Evolutionary conservation across 92 coral and sea anemone species (phyloP).

Genomic region (Virgularia gustaviana): DNA sequence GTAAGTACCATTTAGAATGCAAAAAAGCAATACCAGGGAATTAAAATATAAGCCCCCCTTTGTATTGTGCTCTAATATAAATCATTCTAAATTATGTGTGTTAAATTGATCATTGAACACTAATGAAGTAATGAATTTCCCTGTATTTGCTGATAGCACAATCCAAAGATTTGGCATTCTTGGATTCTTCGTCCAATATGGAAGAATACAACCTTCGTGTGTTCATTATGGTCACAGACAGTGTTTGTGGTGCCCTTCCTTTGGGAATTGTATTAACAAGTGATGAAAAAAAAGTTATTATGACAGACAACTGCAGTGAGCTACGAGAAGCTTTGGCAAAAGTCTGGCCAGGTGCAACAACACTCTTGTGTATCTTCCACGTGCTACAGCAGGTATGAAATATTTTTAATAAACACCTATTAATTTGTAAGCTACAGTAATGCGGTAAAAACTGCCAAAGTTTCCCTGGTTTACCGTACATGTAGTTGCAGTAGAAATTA

Average conservation of each 20-base stretch:
- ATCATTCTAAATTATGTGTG: not conserved
- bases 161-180: not conserved
- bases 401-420: not conserved
- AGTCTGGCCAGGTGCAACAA: constrained; percentile 15
- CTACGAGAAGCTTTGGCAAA: constrained; percentile 17
- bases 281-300: constrained; percentile 17
- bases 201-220: constrained; percentile 19
- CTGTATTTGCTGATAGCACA: not conserved
- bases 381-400: constrained; percentile 20
- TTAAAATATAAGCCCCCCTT: not conserved
- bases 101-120: not conserved
- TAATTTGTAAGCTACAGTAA: too few relatives aligned
- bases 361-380: constrained; percentile 9
- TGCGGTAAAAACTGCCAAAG: too few relatives aligned
- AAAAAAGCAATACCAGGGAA: too few relatives aligned
- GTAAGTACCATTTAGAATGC: constrained; percentile 43
- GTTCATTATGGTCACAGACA: constrained; percentile 13
- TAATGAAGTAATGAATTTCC: not conserved
- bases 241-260: constrained; percentile 24
- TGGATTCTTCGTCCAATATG: constrained; percentile 24
- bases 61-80: too few relatives aligned
- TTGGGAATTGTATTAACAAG: constrained; percentile 5
- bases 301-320: constrained; percentile 33
- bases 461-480: too few relatives aligned
- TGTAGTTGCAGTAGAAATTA: too few relatives aligned